Evolutionary conservation across 2,113 vertebrate species (phyloP), one percentile per base, ranked within the genome.

Genomic region (Corythornis madagascariensis): DNA sequence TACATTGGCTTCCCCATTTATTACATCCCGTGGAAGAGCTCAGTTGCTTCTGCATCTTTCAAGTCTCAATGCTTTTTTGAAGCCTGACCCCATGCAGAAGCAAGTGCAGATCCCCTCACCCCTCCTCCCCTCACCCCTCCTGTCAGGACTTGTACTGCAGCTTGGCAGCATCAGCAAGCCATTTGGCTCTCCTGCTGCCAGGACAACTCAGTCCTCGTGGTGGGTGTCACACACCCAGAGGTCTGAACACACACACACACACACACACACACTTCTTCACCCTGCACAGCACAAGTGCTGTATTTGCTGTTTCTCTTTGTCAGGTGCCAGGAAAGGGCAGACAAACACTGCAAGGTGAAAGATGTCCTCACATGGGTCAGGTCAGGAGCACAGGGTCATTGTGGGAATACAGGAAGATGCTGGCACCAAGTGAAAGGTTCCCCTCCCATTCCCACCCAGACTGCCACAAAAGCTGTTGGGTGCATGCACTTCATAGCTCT

Each of bases 401-500:
- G 1, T n/a, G 70, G 50, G 90, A 56, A 53, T 15, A 28, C 0
- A 16, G 84, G 70, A 81, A 72, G 24, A 50, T 24, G 20, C 21
- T 3, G 4, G 40, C 20, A 40, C 29, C 13, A 19, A 60, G 24
- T 12, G n/a, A 65, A 72, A 69, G 1, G 10, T 38, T 50, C 24
- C 33, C 16, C 63, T 92, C 45, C 29, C 7, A 13, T 53, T 75
- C 6, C 57, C 29, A 21, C n/a, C 21, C 52, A 74, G 26, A 4
- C 21, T 40, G 2, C 2, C 17, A 9, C 31, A 56, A 60, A 74
- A 64, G 18, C 26, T 83, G 57, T 33, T 3, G 2, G 26, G 16
- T 45, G 12, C 10, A 5, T 16, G 31, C n/a, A 8, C 31, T 28
- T n/a, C 16, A 56, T 10, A 0, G 0, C 5, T 64, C 8, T n/a